A percentile compares a stretch with the other conserved stretches of the same genome.
phyloP scores from a whole-genome alignment of 2,888 invertebrate species.

The Cosmopolites sordidus region DNA sequence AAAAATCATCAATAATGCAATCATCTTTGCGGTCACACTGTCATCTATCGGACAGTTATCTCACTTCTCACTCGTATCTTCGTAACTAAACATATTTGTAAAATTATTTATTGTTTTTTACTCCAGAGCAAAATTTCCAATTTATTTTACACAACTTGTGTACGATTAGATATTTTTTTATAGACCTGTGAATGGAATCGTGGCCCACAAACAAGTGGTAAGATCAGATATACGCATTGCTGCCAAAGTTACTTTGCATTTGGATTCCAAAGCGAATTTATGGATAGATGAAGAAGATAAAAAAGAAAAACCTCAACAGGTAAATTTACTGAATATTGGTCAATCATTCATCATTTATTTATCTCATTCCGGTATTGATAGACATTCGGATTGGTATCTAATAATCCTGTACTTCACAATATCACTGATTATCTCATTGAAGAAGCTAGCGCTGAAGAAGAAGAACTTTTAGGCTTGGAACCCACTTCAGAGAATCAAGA shows the following conservation, averaged over 20 bases:
- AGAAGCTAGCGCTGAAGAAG: slow-evolving; percentile 97
- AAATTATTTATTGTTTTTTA: too few relatives aligned
- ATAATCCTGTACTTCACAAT: slow-evolving; percentile 92
- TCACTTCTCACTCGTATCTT: too few relatives aligned
- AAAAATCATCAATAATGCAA: too few relatives aligned
- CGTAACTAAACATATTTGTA: too few relatives aligned
- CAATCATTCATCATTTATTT: slow-evolving; percentile 2
- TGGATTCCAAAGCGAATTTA: slow-evolving; percentile 78
- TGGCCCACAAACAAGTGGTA: slow-evolving; percentile 82
- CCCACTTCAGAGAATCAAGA: slow-evolving; percentile 50
- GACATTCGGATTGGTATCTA: slow-evolving; percentile 69
- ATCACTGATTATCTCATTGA: slow-evolving; percentile 97
- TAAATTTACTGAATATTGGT: too few relatives aligned
- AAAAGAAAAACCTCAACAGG: slow-evolving; percentile 44
- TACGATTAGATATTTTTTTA: background rate
- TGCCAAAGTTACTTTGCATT: slow-evolving; percentile 84
- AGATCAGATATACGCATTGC: slow-evolving; percentile 89
- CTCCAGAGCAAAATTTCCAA: too few relatives aligned
- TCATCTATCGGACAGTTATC: too few relatives aligned
- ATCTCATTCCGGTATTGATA: too few relatives aligned
- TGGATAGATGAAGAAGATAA: slow-evolving; percentile 61
- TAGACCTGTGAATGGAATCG: slow-evolving; percentile 85
- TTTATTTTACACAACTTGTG: too few relatives aligned
- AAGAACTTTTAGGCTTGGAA: slow-evolving; percentile 77
- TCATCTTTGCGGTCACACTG: too few relatives aligned